These are phyloP conservation scores for Stenotaenia linearis DNA, from an alignment of 2,888 invertebrate genomes.

Conservation along the genomic window DNA sequence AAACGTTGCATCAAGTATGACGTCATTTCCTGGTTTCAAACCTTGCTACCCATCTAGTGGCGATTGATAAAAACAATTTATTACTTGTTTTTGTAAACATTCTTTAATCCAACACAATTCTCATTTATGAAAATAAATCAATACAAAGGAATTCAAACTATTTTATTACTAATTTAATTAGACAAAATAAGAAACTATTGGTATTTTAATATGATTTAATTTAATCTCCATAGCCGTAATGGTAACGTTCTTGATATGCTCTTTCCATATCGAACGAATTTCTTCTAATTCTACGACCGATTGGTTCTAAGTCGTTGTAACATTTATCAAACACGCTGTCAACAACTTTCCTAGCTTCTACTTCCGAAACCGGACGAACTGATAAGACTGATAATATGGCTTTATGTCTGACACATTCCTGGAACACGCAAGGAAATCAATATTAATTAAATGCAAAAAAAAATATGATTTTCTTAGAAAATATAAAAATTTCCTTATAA, in stretches of 20 bases:
- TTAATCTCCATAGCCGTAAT: constrained; percentile 63
- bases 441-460: too few species aligned
- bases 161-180: too few species aligned
- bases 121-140: too few species aligned
- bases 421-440: too few species aligned
- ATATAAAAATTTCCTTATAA: too few species aligned
- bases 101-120: too few species aligned
- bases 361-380: constrained; percentile 65
- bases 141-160: too few species aligned
- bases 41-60: background rate
- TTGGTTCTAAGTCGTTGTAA: constrained; percentile 85
- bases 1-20: background rate
- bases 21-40: background rate
- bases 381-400: constrained; percentile 77
- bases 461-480: too few species aligned
- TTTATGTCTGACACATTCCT: constrained; percentile 85
- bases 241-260: constrained; percentile 68
- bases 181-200: too few species aligned
- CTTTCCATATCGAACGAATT: constrained; percentile 69
- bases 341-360: constrained; percentile 68
- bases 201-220: background rate
- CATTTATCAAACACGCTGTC: constrained; percentile 85
- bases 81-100: too few species aligned
- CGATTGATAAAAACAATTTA: background rate
- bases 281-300: constrained; percentile 57